Conservation (phyloP, 1,140 invertebrate genomes). For the Philaenus spumarius region DNA sequence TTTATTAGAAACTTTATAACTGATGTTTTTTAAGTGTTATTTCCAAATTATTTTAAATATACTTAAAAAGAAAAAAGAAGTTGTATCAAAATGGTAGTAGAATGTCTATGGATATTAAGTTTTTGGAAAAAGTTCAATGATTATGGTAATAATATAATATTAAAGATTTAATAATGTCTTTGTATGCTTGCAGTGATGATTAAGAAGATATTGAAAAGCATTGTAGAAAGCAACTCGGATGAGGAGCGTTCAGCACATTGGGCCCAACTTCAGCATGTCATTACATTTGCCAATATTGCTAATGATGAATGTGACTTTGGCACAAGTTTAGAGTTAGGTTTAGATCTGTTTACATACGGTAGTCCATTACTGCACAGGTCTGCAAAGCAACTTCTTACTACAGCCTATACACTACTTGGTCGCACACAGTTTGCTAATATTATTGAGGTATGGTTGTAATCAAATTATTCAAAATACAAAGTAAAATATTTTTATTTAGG, state of each 20-base stretch:
- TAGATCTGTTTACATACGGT: conserved; percentile 76
- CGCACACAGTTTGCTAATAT: conserved; percentile 69
- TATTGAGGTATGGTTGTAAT: conserved; percentile 39
- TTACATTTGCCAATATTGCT: conserved; percentile 77
- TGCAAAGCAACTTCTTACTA: conserved; percentile 55
- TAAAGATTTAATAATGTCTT: conserved; percentile 64
- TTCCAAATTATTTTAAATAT: too few relatives aligned
- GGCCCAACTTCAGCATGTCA: conserved; percentile 62
- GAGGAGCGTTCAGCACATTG: conserved; percentile 49
- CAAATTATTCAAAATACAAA: background rate
- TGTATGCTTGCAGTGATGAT: conserved; percentile 50
- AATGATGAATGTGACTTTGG: conserved; percentile 94
- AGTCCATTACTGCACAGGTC: conserved; percentile 57
- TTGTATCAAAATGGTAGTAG: too few relatives aligned
- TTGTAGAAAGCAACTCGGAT: conserved; percentile 52
- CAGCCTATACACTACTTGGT: conserved; percentile 71
- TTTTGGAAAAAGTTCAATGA: too few relatives aligned
- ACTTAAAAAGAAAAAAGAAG: too few relatives aligned
- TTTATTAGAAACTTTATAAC: too few relatives aligned
- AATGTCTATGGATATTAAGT: too few relatives aligned
- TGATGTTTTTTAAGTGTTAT: too few relatives aligned
- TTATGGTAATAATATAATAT: too few relatives aligned
- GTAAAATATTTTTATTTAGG: background rate
- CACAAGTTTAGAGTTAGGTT: conserved; percentile 79
- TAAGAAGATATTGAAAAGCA: conserved; percentile 55